phyloP scores from a whole-genome alignment of 2,113 vertebrate species.

The Lampris megalopsis region DNA sequence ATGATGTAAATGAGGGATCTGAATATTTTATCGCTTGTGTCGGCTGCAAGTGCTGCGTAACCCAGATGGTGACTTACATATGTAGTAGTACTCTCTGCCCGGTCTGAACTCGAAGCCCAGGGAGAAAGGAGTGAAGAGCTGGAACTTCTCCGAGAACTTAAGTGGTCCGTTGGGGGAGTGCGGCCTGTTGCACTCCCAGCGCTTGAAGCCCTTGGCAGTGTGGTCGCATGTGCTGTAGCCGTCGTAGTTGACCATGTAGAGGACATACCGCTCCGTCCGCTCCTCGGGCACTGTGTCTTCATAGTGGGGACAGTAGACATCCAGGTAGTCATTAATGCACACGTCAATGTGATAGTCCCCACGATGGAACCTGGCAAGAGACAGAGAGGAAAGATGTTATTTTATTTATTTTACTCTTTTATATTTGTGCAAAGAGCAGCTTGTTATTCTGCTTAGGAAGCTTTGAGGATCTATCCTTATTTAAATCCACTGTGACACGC shows the following conservation, averaged over 20 bases:
- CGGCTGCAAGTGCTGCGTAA: neutral
- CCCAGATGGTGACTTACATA: conserved; percentile 90
- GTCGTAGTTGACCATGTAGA: conserved; percentile 99
- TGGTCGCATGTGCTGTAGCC: conserved; percentile 99
- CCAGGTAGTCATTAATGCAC: conserved; percentile 98
- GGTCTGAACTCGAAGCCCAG: conserved; percentile 99
- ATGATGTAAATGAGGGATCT: no score
- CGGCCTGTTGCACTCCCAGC: conserved; percentile 98
- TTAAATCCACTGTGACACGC: no score
- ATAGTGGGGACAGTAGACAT: conserved; percentile 98
- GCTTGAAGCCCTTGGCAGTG: conserved; percentile 97
- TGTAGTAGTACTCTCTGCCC: conserved; percentile 99
- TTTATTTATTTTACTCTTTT: no score
- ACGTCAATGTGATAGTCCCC: conserved; percentile 98
- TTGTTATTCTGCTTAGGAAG: no score
- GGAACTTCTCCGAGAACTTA: conserved; percentile 99
- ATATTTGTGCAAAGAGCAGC: no score
- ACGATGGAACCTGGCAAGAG: conserved; percentile 88
- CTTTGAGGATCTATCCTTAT: no score
- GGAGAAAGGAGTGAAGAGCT: conserved; percentile 99
- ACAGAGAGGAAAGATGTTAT: neutral
- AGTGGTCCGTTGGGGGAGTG: conserved; percentile 95
- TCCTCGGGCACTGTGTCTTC: conserved; percentile 95
- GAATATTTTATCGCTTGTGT: no score
- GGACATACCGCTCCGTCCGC: conserved; percentile 94